A percentile compares a stretch with the other conserved stretches of the same genome.
These are phyloP conservation scores for Psix sp. DNA, from an alignment of 1,140 invertebrate genomes.

Conservation along the genomic window DNA sequence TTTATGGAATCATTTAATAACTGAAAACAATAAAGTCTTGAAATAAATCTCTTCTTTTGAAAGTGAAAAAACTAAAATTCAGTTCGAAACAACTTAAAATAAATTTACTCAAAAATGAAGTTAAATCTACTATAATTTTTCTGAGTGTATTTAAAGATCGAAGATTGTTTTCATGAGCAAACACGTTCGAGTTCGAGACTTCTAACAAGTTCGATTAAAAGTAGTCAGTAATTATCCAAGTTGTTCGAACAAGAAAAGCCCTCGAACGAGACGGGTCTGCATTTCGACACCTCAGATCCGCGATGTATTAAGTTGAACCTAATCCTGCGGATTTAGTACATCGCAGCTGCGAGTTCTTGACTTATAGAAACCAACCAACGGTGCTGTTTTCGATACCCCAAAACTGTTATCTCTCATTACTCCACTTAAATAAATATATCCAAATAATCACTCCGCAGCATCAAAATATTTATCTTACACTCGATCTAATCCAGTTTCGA, in stretches of 20 bases:
- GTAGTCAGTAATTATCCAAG: constrained; percentile 34
- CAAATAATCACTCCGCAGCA: not conserved
- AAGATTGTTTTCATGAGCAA: no score
- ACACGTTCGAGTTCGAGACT: no score
- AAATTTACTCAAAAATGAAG: no score
- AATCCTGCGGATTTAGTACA: constrained; percentile 40
- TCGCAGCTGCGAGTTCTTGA: constrained; percentile 33
- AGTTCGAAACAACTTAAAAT: no score
- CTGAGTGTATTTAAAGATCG: no score
- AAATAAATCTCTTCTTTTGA: no score
- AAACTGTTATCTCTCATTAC: constrained; percentile 5
- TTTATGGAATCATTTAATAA: no score
- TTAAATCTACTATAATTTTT: no score
- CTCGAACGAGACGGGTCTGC: constrained; percentile 12
- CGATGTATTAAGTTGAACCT: constrained; percentile 29
- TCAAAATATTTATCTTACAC: not conserved
- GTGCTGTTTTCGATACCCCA: constrained; percentile 5
- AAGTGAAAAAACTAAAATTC: no score
- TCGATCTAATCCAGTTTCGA: no score
- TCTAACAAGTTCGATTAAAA: constrained; percentile 29
- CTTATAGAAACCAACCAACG: constrained; percentile 19
- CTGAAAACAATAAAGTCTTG: no score
- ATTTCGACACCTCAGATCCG: constrained; percentile 31
- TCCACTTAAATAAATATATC: constrained; percentile 2
- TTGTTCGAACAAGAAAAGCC: constrained; percentile 35